phyloP scores from a whole-genome alignment of 53 echinoderm and acorn worm genomes.

The Echinarachnius parma region DNA sequence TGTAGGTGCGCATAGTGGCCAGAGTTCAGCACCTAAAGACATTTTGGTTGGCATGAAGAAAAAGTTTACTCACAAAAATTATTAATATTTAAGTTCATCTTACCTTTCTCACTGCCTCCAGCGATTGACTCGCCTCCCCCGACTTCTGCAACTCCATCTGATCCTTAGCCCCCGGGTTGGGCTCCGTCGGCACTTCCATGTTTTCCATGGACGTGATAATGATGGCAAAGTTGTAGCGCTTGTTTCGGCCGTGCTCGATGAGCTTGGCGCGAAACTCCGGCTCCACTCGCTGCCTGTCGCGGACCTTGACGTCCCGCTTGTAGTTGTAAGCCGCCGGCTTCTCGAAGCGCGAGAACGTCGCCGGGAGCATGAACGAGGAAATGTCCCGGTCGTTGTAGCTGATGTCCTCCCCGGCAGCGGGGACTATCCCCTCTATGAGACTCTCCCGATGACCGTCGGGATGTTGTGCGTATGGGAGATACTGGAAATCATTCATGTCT shows the following conservation, averaged over 20 bases:
- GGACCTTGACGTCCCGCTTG: not conserved
- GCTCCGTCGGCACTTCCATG: slow-evolving; percentile 16
- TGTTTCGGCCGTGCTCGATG: slow-evolving; percentile 24
- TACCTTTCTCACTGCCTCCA: slow-evolving; percentile 19
- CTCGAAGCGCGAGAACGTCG: slow-evolving; percentile 31
- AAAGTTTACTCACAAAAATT: too few species aligned
- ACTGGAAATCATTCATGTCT: slow-evolving; percentile 38
- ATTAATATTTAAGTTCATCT: too few species aligned
- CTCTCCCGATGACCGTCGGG: not conserved
- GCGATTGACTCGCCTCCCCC: not conserved
- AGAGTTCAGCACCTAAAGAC: too few species aligned
- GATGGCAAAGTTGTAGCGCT: slow-evolving; percentile 13
- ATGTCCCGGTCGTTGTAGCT: slow-evolving; percentile 22
- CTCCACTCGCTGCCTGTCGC: not conserved
- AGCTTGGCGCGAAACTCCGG: slow-evolving; percentile 15
- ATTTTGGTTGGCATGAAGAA: too few species aligned
- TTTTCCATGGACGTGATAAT: not conserved
- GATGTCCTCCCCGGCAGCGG: slow-evolving; percentile 33
- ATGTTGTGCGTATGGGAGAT: not conserved
- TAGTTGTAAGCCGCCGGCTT: slow-evolving; percentile 11
- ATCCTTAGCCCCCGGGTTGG: slow-evolving; percentile 21
- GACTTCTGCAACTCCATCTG: slow-evolving; percentile 21
- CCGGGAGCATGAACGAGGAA: slow-evolving; percentile 33
- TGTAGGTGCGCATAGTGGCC: too few species aligned
- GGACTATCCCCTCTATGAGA: slow-evolving; percentile 18